Evolutionary conservation across 2,797 vertebrate genomes (phyloP), one percentile per base, ranked within the genome.

Genomic region (Girardinus metallicus): DNA sequence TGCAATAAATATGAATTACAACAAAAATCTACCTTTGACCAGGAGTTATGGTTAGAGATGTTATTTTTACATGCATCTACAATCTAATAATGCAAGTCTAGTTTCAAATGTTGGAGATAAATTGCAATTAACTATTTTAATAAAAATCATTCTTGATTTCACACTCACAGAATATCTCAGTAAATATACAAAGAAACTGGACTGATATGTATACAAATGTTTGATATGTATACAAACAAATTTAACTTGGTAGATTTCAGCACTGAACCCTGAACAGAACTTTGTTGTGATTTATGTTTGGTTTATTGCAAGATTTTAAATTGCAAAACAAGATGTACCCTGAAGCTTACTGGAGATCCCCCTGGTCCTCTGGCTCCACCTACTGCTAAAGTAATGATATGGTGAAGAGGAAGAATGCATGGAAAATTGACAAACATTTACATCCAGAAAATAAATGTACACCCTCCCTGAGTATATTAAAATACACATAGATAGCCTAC

Each of bases 311-410:
- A 10, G 16, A 21, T 73, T 49, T 18, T 34, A 29, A 73, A 16
- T 36, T 47, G 31, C 1, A 49, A 85, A 83, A 74, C 0, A n/a
- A 18, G 3, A 71, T 36, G 83, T 70, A 47, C 34, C 3, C 73
- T 47, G 9, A 39, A 57, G 51, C 62, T 49, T 16, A 31, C 64
- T 64, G 21, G 0, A 34, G 53, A 55, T 73, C 11, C 15, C 13
- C 8, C 46, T 74, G 76, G 77, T 77, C 46, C 73, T 91, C 66
- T 93, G 90, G 55, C 51, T 41, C 92, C 93, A 82, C 81, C 93
- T 83, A 79, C 81, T 92, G 93, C 85, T 76, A 36, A 0, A 16
- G 0, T 0, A 1, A 10, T 5, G 18, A 43, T 3, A 53, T 4
- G 31, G 39, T 29, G 15, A 8, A 10, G 64, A 51, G 36, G 64